Percentiles rank a stretch among this genome's conserved stretches.
phyloP scores from a whole-genome alignment of 2,113 vertebrate species.

The Irena cyanogastra region DNA sequence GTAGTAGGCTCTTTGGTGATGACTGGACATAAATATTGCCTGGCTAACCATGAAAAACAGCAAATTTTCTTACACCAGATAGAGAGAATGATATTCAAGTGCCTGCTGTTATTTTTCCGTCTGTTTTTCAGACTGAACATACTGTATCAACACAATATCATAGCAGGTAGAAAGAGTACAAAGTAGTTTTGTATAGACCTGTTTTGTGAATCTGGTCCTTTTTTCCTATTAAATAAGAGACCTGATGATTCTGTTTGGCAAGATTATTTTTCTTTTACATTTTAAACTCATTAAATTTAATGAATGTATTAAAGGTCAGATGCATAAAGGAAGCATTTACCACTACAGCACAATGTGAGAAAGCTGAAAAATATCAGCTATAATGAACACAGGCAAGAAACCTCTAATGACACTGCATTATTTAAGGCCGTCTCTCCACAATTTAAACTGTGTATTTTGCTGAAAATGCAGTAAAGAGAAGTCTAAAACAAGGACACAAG shows the following conservation, averaged over 20 bases:
- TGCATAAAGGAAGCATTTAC: conserved; percentile 12
- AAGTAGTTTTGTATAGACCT: not conserved
- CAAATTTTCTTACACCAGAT: not conserved
- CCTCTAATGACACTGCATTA: not conserved
- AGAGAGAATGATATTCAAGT: not conserved
- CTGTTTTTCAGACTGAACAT: not conserved
- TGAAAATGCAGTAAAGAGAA: not conserved
- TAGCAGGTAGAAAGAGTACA: not conserved
- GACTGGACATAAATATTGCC: not conserved
- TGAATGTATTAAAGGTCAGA: conserved; percentile 53
- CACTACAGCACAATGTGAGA: not conserved
- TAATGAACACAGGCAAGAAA: not conserved
- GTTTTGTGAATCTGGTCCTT: not conserved
- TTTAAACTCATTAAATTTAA: conserved; percentile 51
- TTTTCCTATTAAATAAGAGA: not conserved
- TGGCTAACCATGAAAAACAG: not conserved
- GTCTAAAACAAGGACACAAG: not conserved
- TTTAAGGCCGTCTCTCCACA: not conserved
- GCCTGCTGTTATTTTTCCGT: not conserved
- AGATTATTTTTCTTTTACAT: not conserved
- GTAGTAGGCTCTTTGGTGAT: not conserved
- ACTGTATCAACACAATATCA: not conserved
- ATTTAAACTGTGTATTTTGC: not conserved
- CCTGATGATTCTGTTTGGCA: not conserved
- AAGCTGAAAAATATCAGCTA: conserved; percentile 17